A percentile compares a stretch with the other conserved stretches of the same genome.
Conservation (phyloP, 2,113 vertebrate genomes). For the Sapajus apella region DNA sequence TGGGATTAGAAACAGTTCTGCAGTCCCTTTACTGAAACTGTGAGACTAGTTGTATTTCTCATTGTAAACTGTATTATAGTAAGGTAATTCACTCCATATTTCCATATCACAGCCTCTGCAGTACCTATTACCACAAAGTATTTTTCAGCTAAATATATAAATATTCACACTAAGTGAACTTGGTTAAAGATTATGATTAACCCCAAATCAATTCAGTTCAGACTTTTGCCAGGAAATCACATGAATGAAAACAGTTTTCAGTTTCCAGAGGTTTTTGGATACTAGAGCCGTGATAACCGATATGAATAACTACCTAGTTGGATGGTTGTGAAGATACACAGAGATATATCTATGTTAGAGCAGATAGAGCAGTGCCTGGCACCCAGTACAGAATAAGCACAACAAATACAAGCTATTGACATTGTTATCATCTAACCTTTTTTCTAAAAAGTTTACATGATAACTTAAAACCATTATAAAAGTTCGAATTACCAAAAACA, state of each 20-base stretch:
- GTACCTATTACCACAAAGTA: neutral
- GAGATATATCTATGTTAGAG: neutral
- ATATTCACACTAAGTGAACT: neutral
- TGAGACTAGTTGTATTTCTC: neutral
- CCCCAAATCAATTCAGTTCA: neutral
- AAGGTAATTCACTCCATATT: neutral
- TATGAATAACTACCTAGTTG: neutral
- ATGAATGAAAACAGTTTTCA: neutral
- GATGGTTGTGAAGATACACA: neutral
- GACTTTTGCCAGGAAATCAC: neutral
- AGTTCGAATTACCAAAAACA: neutral
- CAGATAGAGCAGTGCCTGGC: neutral
- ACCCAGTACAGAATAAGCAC: neutral
- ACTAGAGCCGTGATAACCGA: neutral
- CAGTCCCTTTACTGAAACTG: neutral
- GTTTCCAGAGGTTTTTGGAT: neutral
- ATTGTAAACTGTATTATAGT: too few species aligned
- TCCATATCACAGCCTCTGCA: neutral
- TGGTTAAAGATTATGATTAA: neutral
- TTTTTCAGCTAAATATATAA: neutral
- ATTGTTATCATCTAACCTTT: neutral
- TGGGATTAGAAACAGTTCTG: neutral
- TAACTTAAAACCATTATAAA: neutral
- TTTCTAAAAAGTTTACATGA: too few species aligned
- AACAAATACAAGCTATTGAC: neutral